Conservation (phyloP, 2,113 vertebrate genomes). For the Nymphicus hollandicus region DNA sequence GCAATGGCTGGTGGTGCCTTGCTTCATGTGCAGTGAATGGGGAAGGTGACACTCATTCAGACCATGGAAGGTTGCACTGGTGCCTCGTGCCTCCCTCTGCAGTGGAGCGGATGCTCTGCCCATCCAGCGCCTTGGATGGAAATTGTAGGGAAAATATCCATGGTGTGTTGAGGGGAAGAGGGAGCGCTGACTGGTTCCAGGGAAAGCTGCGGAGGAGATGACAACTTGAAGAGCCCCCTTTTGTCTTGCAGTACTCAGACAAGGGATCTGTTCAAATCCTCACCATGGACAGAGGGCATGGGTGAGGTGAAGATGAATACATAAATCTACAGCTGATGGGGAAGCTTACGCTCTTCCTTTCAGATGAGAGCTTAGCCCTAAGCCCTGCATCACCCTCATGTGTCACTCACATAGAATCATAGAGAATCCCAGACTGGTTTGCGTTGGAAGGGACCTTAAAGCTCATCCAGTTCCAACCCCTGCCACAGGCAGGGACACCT, state of each 20-base stretch:
- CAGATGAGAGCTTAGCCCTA: not conserved
- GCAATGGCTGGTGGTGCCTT: fast-evolving
- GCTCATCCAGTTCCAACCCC: not conserved
- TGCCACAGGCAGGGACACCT: not conserved
- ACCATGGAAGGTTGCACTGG: fast-evolving
- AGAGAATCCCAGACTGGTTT: not conserved
- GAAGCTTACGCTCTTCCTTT: not conserved
- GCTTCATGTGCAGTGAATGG: fast-evolving
- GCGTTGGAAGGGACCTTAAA: not conserved
- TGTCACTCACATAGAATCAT: not conserved
- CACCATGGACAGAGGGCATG: fast-evolving
- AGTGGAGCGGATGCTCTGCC: not conserved
- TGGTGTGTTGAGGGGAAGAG: not conserved
- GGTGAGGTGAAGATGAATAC: not conserved
- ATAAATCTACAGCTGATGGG: not conserved
- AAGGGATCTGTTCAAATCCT: not conserved
- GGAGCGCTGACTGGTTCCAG: fast-evolving
- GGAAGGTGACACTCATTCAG: not conserved
- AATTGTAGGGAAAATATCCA: not conserved
- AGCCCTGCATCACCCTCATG: not conserved
- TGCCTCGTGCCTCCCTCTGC: fast-evolving
- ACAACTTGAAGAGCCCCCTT: not conserved
- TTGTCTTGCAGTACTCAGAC: not conserved
- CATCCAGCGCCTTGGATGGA: not conserved
- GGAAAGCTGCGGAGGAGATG: not conserved